Conservation (phyloP, 2,113 vertebrate genomes). For the Urocynchramus pylzowi region DNA sequence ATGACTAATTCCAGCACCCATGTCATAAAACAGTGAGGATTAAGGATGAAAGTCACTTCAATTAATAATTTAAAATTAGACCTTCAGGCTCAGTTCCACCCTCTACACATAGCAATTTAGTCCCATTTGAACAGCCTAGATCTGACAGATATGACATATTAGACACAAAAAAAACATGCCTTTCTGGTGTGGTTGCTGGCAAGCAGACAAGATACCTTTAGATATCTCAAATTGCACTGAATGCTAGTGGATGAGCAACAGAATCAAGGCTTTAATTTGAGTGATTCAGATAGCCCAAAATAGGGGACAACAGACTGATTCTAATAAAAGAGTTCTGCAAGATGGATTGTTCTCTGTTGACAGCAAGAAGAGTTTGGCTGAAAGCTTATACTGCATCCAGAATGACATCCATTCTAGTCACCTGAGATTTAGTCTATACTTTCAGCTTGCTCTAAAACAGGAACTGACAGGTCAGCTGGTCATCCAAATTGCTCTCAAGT, state of each 20-base stretch:
- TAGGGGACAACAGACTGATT: background rate
- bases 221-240: background rate
- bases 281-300: background rate
- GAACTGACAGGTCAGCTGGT: background rate
- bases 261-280: background rate
- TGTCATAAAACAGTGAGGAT: background rate
- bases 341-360: background rate
- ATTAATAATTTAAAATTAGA: background rate
- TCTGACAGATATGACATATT: background rate
- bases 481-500: background rate
- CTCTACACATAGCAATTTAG: background rate
- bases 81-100: background rate
- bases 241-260: background rate
- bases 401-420: background rate
- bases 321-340: background rate
- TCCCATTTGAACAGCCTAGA: background rate
- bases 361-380: background rate
- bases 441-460: background rate
- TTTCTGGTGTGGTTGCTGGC: background rate
- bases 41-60: background rate
- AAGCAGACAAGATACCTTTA: background rate
- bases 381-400: background rate
- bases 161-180: background rate
- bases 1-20: background rate
- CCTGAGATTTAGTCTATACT: background rate